These are phyloP conservation scores for Oreochromis niloticus DNA, from an alignment of 2,113 vertebrate genomes.

Conservation along the genomic window DNA sequence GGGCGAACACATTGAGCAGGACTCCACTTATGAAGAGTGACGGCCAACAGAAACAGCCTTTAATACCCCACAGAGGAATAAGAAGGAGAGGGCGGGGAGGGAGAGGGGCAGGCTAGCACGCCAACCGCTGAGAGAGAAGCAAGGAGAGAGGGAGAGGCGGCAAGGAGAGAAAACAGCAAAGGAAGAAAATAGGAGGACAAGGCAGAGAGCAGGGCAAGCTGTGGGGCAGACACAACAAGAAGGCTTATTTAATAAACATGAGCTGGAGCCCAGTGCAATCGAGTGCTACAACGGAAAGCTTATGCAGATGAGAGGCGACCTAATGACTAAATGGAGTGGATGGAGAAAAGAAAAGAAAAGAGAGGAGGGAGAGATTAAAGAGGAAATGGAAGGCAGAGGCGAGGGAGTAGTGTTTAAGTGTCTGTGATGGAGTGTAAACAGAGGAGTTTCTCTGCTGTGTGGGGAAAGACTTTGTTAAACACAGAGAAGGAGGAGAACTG, in stretches of 20 bases:
- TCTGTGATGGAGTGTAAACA: conserved; percentile 70
- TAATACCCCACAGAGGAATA: conserved; percentile 67
- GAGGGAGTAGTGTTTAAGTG: conserved; percentile 62
- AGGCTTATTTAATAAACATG: conserved; percentile 73
- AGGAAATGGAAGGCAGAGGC: conserved; percentile 50
- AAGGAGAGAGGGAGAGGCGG: conserved; percentile 1
- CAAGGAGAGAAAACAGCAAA: conserved; percentile 32
- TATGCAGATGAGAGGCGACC: conserved; percentile 70
- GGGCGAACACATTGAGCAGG: conserved; percentile 71
- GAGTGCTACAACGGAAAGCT: conserved; percentile 62
- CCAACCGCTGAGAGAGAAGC: conserved; percentile 15
- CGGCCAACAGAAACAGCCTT: conserved; percentile 71
- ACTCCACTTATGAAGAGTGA: conserved; percentile 74
- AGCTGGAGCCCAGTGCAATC: conserved; percentile 63
- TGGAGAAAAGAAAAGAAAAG: conserved; percentile 57
- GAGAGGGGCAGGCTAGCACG: background rate
- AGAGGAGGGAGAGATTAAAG: conserved; percentile 64
- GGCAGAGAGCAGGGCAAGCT: conserved; percentile 48
- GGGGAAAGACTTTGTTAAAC: conserved; percentile 53
- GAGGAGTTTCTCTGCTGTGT: conserved; percentile 48
- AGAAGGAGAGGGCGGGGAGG: conserved; percentile 2
- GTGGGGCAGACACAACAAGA: conserved; percentile 66
- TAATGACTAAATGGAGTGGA: conserved; percentile 72
- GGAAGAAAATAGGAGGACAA: conserved; percentile 40
- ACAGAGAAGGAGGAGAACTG: conserved; percentile 18